Base-by-base conservation (phyloP, 2,888 invertebrate genomes). In the Xestobium rufovillosum region DNA sequence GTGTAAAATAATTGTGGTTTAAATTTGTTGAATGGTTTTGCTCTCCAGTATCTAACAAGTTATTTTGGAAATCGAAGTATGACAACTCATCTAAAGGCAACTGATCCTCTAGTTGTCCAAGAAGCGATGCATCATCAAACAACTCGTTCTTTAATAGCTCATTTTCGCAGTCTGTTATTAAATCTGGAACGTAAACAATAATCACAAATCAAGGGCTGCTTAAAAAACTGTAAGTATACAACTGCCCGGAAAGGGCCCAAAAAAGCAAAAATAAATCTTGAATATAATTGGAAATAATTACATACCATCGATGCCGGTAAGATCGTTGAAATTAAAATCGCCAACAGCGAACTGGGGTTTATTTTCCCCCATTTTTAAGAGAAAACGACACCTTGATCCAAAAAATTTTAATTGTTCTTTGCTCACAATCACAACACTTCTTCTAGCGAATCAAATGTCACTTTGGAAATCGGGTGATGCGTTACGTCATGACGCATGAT, bases 231-330 rank as follows among this genome's bases (percentile, higher is more conserved):
- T 9, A 23, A 11, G 6, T 36, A 23, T 11, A 4, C 10, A 14
- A 10, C 23, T 25, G 4, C 11, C n/a, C 10, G 19, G 8, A 38
- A 37, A 36, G 9, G 12, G 8, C 32, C 6, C 9, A 9, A 4
- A 37, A 9, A 26, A 36, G 11, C 9, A 36, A 30, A 3, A 30
- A 29, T 23, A 36, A 19, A 29, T 30, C 29, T 36, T 27, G 12
- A 25, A 26, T 23, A 13, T 36, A 28, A 31, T 17, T 8, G 16
- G 10, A 19, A 6, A 29, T 44, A 32, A 39, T 34, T 42, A 59
- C 65, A 65, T 69, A 80, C 82, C 82, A 65, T 82, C 80, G 48
- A 82, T 72, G 57, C 78, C 80, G 49, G 73, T 70, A 29, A 82
- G 70, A 55, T 81, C 82, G 44, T 74, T 73, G 17, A 80, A 68